Evolutionary conservation across 2,113 vertebrate genomes (phyloP).

Genomic region (Jacana jacana): DNA sequence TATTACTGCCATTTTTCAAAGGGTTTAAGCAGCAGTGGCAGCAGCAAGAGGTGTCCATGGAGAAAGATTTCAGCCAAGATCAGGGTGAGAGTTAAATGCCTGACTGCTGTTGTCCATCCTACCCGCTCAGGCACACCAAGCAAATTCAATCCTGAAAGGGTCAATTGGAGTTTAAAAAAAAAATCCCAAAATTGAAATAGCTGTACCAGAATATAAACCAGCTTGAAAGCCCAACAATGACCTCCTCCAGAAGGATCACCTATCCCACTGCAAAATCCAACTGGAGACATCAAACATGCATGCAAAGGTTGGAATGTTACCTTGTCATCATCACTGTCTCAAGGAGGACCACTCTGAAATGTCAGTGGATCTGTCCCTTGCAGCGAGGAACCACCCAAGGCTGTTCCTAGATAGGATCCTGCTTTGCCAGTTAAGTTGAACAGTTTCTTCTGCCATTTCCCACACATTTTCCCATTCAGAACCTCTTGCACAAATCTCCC

Average conservation of each 20-base stretch:
- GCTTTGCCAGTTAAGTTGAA: background rate
- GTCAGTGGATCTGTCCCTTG: background rate
- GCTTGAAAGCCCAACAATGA: background rate
- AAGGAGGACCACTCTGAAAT: background rate
- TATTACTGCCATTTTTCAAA: background rate
- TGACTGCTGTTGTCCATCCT: background rate
- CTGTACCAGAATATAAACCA: background rate
- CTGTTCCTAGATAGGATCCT: background rate
- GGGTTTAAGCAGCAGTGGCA: background rate
- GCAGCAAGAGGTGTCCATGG: background rate
- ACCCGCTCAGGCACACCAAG: background rate
- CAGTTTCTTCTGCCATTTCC: background rate
- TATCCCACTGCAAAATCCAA: background rate
- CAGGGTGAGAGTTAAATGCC: background rate
- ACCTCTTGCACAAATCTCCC: background rate
- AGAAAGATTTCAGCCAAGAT: background rate
- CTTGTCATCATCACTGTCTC: background rate
- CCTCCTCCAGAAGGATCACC: background rate
- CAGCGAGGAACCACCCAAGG: background rate
- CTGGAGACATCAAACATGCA: background rate
- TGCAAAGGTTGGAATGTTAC: background rate
- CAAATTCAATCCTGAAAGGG: background rate
- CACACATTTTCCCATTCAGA: background rate
- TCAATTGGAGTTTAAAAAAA: background rate
- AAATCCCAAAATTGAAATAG: background rate